Conservation (phyloP, 2,113 vertebrate genomes). For the Silurus meridionalis region DNA sequence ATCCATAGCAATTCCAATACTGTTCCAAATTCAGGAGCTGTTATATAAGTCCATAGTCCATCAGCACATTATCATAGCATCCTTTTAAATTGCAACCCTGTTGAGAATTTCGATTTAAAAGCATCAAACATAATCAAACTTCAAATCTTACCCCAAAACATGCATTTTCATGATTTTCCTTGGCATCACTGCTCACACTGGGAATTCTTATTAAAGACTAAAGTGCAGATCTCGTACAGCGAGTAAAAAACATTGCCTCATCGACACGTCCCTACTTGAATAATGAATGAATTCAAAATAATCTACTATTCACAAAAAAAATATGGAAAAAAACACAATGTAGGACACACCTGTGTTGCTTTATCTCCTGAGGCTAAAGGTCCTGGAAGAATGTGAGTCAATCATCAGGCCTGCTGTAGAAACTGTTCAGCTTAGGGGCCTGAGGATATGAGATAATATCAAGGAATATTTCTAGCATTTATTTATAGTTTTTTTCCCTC, state of each 20-base stretch:
- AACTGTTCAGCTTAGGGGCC: not conserved
- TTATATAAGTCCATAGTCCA: too few relatives aligned
- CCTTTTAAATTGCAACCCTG: not conserved
- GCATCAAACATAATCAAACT: not conserved
- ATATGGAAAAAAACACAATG: slow-evolving; percentile 3
- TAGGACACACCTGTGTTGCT: slow-evolving; percentile 22
- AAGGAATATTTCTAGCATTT: not conserved
- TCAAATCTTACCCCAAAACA: slow-evolving; percentile 43
- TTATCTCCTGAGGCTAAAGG: slow-evolving; percentile 6
- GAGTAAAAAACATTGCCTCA: slow-evolving; percentile 30
- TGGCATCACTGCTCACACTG: not conserved
- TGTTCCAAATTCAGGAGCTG: too few relatives aligned
- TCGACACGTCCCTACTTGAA: slow-evolving; percentile 25
- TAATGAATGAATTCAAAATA: slow-evolving; percentile 50
- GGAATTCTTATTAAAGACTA: slow-evolving; percentile 11
- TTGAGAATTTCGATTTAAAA: not conserved
- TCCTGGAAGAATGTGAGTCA: not conserved
- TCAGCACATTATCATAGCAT: not conserved
- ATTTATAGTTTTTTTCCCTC: not conserved
- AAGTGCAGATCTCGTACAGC: not conserved
- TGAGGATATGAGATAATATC: not conserved
- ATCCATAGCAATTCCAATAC: too few relatives aligned
- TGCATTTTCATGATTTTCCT: slow-evolving; percentile 5
- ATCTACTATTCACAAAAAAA: slow-evolving; percentile 64
- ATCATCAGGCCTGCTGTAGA: not conserved